Evolutionary conservation across 2,797 vertebrate genomes (phyloP).

Genomic region (Danio albolineatus): DNA sequence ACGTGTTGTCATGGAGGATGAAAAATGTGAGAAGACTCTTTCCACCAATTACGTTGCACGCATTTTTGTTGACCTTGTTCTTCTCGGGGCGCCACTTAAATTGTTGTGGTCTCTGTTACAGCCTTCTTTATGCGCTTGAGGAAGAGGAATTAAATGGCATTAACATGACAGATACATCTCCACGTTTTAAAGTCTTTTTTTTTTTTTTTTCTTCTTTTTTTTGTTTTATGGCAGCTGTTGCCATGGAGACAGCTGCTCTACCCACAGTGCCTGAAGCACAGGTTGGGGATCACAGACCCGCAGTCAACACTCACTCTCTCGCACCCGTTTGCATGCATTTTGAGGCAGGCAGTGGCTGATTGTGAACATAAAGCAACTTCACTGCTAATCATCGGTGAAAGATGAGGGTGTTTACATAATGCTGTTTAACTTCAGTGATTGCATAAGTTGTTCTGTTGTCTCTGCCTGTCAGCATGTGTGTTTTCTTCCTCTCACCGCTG

Average conservation of each 20-base stretch:
- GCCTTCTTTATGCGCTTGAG: neutral
- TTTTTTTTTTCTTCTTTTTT: constrained; percentile 21
- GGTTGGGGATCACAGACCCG: constrained; percentile 46
- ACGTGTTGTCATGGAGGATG: neutral
- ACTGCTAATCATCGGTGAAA: constrained; percentile 18
- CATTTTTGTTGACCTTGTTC: constrained; percentile 30
- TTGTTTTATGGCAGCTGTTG: constrained; percentile 52
- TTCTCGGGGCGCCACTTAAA: constrained; percentile 1
- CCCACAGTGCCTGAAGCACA: constrained; percentile 39
- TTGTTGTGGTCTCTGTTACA: constrained; percentile 5
- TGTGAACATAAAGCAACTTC: constrained; percentile 16
- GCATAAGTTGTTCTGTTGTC: neutral
- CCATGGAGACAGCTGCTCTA: constrained; percentile 55
- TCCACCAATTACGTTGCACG: constrained; percentile 15
- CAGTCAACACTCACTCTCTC: constrained; percentile 23
- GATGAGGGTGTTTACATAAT: constrained; percentile 20
- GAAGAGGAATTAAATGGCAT: constrained; percentile 16
- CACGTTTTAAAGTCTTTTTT: constrained; percentile 21
- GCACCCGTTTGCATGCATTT: neutral
- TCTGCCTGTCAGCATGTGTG: constrained; percentile 16
- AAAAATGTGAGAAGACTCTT: constrained; percentile 6
- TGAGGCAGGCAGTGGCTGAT: neutral
- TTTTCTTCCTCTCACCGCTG: neutral
- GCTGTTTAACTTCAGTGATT: constrained; percentile 20
- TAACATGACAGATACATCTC: constrained; percentile 33